Evolutionary conservation across 2,113 vertebrate genomes (phyloP).

Genomic region (Elephantulus edwardii): DNA sequence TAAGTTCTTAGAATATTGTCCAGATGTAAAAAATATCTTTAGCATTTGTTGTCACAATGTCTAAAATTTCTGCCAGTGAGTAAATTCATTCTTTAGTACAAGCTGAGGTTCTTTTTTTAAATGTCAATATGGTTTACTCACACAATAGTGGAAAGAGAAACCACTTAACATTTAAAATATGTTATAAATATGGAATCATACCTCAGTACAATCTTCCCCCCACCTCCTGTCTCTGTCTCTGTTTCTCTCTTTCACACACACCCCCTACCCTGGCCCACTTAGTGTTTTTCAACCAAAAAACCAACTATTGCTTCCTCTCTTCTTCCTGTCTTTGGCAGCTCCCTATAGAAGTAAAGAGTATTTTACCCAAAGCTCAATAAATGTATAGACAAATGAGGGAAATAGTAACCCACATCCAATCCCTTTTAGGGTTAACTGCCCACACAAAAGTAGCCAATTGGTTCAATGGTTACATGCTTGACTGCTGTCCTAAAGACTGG

Average conservation of each 20-base stretch:
- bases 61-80: background rate
- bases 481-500: no score
- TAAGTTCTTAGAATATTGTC: background rate
- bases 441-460: no score
- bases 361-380: background rate
- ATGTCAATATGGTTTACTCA: background rate
- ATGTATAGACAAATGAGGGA: background rate
- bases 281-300: background rate
- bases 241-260: no score
- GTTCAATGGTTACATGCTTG: no score
- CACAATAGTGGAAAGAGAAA: background rate
- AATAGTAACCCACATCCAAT: accelerated
- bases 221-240: no score
- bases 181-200: background rate
- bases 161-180: background rate
- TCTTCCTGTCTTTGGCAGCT: background rate
- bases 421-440: background rate
- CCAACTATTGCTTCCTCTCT: background rate
- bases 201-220: background rate
- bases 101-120: background rate
- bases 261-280: background rate
- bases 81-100: background rate
- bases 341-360: background rate
- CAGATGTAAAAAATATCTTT: background rate
- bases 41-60: background rate